Percentiles rank a stretch among this genome's conserved stretches.
Conservation (phyloP, 2,113 vertebrate genomes). For the Oceanites oceanicus region DNA sequence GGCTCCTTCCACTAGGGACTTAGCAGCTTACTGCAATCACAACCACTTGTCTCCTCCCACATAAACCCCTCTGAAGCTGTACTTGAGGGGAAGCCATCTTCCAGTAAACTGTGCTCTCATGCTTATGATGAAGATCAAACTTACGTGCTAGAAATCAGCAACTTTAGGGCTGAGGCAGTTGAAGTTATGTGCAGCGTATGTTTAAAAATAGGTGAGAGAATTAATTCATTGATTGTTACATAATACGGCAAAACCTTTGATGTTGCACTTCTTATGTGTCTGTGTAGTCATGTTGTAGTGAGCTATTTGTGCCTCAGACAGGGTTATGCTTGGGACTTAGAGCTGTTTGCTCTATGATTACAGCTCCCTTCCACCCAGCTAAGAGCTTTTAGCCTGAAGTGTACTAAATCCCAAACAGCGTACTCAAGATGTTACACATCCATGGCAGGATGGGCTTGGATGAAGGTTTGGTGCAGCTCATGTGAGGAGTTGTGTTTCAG, state of each 20-base stretch:
- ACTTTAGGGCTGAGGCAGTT: neutral
- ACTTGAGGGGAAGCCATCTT: neutral
- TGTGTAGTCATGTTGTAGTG: fast-evolving
- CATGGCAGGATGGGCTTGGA: neutral
- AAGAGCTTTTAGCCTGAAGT: neutral
- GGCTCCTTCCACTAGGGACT: neutral
- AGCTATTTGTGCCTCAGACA: neutral
- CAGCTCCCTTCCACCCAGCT: fast-evolving
- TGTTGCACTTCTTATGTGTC: fast-evolving
- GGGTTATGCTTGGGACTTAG: neutral
- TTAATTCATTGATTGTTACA: fast-evolving
- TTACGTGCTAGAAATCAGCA: neutral
- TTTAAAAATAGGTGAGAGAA: neutral
- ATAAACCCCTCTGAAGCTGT: neutral
- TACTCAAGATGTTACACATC: fast-evolving
- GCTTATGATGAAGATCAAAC: neutral
- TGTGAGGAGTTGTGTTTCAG: neutral
- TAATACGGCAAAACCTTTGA: fast-evolving
- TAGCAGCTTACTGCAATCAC: neutral
- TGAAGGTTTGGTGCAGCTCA: neutral
- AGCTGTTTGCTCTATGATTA: neutral
- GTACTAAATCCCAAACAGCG: neutral
- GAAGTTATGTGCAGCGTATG: neutral
- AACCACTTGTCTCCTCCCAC: neutral
- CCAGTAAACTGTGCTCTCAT: neutral